Conservation (phyloP, 2,113 vertebrate species). For the Trichechus manatus region DNA sequence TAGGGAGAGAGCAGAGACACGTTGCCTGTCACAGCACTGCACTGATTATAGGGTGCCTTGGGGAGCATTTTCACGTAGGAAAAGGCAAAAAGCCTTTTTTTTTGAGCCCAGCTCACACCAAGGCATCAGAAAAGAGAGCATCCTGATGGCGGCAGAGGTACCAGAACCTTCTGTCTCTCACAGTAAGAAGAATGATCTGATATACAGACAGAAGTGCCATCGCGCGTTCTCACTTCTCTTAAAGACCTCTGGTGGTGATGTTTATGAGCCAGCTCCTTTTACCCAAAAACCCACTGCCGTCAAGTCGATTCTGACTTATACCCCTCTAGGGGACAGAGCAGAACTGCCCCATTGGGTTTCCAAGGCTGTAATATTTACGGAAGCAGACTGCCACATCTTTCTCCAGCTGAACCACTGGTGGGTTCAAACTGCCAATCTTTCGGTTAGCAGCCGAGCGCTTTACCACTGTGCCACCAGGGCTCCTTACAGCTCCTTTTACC, state of each 20-base stretch:
- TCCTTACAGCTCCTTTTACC: neutral
- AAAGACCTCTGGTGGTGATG: neutral
- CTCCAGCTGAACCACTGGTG: neutral
- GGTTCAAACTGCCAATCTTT: neutral
- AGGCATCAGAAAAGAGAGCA: neutral
- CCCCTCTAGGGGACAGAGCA: neutral
- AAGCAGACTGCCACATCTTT: neutral
- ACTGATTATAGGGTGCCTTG: conserved; percentile 79
- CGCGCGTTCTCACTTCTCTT: neutral
- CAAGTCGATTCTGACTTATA: neutral
- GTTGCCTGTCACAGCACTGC: conserved; percentile 61
- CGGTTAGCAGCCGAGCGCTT: neutral
- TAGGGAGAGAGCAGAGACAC: conserved; percentile 34
- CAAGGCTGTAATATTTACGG: neutral
- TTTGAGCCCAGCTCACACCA: neutral
- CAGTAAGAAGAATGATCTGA: neutral
- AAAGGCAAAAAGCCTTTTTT: conserved; percentile 28
- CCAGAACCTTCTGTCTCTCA: neutral
- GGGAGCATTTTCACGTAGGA: conserved; percentile 67
- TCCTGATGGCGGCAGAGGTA: neutral
- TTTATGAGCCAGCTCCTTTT: neutral
- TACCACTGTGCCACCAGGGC: neutral
- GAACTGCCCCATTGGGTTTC: neutral
- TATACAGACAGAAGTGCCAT: neutral
- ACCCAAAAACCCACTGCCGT: neutral